A percentile compares a stretch with the other conserved stretches of the same genome.
These are phyloP conservation scores for sheep (Ovis aries) DNA, from an alignment of 2,113 vertebrate genomes.

Conservation along the genomic window DNA sequence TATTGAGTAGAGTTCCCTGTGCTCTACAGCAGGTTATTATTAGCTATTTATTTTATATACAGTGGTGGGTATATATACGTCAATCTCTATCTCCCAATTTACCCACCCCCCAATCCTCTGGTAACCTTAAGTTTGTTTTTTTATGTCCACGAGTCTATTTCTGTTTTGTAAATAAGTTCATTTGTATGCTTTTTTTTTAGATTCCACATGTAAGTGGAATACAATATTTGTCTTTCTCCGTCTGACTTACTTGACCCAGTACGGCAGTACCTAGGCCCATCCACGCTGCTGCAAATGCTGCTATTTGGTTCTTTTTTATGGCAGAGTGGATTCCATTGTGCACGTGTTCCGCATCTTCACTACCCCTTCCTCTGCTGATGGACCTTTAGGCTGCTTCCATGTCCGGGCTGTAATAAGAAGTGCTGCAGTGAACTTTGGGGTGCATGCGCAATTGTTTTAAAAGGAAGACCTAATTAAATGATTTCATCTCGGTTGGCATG, in stretches of 20 bases:
- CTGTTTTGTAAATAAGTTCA: not conserved
- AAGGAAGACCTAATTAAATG: not conserved
- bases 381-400: not conserved
- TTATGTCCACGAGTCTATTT: not conserved
- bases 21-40: not conserved
- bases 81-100: not conserved
- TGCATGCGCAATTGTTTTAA: not conserved
- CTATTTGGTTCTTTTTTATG: not conserved
- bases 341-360: fast-evolving
- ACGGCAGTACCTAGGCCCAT: not conserved
- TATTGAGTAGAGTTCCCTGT: not conserved
- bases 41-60: not conserved
- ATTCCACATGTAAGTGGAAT: not conserved
- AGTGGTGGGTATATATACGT: not conserved
- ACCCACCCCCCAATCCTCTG: not conserved
- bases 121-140: not conserved
- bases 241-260: not conserved
- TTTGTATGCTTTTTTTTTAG: not conserved
- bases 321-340: not conserved
- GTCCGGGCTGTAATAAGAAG: not conserved
- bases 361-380: not conserved
- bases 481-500: not conserved
- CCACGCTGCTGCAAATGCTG: not conserved
- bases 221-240: not conserved
- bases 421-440: not conserved